Evolutionary conservation across 2,113 vertebrate genomes (phyloP), one percentile per base, ranked within the genome.

Genomic region (Todiramphus saurophagus): DNA sequence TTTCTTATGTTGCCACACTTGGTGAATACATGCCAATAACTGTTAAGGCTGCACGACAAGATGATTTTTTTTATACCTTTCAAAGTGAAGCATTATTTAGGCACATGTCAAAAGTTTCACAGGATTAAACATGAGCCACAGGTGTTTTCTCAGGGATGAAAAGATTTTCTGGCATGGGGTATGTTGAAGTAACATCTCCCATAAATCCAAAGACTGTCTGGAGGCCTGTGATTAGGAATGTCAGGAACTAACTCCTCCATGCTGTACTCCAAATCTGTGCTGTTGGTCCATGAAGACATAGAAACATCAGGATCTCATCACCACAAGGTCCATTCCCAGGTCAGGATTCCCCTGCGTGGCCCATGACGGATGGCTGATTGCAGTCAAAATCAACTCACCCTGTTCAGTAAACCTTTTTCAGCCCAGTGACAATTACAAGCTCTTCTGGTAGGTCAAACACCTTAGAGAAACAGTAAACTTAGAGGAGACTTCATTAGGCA

Each of bases 261-360:
- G 72, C 46, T 53, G 10, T 48, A 67, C 60, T 87, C 64, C 90
- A 95, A 70, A 89, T 75, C 85, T 92, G 63, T 60, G 75, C 73
- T 93, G 83, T 92, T 90, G 73, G 89, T 81, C 83, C 88, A 90
- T 25, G 28, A 89, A 82, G 84, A 80, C 30, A 43, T 60, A 53
- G 75, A 68, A 93, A 89, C 92, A 94, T 96, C 90, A 93, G 93
- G 88, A 93, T 88, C 75, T 95, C 88, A 96, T 94, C 85, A 95
- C 21, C 35, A 31, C 3, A 3, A 87, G 25, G 70, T 73, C 72
- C 76, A 63, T 70, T 90, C 78, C 73, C 66, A 68, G 88, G 88
- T 72, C 96, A 93, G 73, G 83, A 87, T 86, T 92, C 75, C 72
- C 72, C 88, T 74, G 60, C 1, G 0, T 60, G 68, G 60, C 82